Evolutionary conservation across 1,140 invertebrate species (phyloP), one percentile per base, ranked within the genome.

Genomic region (Pollicipes pollicipes): DNA sequence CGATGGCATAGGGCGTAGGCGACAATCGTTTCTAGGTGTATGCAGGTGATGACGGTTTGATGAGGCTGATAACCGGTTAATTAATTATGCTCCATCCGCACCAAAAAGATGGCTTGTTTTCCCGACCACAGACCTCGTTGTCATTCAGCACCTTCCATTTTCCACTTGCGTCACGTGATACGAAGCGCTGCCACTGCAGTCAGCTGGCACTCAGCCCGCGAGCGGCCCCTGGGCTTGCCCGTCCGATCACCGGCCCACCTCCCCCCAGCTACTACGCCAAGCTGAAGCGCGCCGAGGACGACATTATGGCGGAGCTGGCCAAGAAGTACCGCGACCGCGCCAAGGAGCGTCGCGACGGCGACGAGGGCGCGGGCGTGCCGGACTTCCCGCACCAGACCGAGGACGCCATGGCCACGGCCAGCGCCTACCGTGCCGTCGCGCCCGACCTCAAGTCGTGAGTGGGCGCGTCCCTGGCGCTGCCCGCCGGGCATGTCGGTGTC

Each of bases 241-340:
- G 66, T 77, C 76, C 75, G 70, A 75, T 76, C 69, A 73, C 75
- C 72, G 74, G 77, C 77, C 73, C 73, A 58, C 16, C 45, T 27
- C 68, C 68, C 76, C 75, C 27, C 75, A 82, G 91, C 73, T 96
- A 90, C 78, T 97, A 97, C 83, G 93, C 93, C 0, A 93, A 93
- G 70, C 80, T 97, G 10, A 95, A 96, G 74, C 95, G 94, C 78
- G 91, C 95, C 77, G 94, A 98, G 79, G 95, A 97, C 76, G 93
- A 93, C 77, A 93, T 95, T 79, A 86, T 97, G 81, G 92, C 93
- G 29, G 94, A 98, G 78, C 78, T 98, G n/a, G 91, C 93, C 0
- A 88, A 93, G 75, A 97, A 96, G 77, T 97, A 97, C 77, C 84
- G 94, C 73, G 95, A 97, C 78, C 83, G 95, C 72, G 97, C 97